phyloP scores from a whole-genome alignment of 2,113 vertebrate species.

The Colaptes auratus region DNA sequence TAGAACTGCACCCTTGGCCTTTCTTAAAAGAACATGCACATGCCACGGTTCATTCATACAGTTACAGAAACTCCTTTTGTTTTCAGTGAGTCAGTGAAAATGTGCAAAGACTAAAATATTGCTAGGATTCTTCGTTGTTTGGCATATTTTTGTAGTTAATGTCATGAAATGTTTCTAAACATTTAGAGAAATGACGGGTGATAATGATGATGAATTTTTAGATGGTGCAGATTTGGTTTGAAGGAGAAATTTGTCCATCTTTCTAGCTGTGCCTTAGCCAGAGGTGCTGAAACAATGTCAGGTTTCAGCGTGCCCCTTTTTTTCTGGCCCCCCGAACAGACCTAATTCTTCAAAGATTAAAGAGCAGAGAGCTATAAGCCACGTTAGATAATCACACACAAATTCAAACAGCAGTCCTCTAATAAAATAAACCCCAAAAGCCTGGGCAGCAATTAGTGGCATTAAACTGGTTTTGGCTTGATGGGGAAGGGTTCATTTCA shows the following conservation, averaged over 20 bases:
- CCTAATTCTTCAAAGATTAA: conserved; percentile 3
- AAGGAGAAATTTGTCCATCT: background rate
- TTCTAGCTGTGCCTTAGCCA: background rate
- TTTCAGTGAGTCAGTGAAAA: conserved; percentile 65
- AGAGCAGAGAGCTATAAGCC: background rate
- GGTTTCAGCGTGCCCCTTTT: background rate
- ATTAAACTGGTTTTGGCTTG: background rate
- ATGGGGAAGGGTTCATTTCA: background rate
- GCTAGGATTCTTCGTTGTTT: conserved; percentile 37
- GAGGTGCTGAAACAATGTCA: background rate
- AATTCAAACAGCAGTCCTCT: background rate
- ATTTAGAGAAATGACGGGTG: conserved; percentile 24
- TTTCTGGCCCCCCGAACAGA: background rate
- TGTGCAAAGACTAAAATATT: conserved; percentile 59
- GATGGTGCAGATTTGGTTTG: background rate
- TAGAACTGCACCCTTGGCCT: conserved; percentile 95
- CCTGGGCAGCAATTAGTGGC: background rate
- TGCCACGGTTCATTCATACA: conserved; percentile 91
- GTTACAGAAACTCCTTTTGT: conserved; percentile 81
- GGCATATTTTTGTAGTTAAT: conserved; percentile 64
- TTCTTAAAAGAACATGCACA: conserved; percentile 92
- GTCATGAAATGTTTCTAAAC: conserved; percentile 57
- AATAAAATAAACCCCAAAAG: background rate
- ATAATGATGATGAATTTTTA: background rate
- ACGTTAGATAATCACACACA: background rate